A percentile compares a stretch with the other conserved stretches of the same genome.
phyloP scores from a whole-genome alignment of 2,888 invertebrate species.

The Litoditis marina region DNA sequence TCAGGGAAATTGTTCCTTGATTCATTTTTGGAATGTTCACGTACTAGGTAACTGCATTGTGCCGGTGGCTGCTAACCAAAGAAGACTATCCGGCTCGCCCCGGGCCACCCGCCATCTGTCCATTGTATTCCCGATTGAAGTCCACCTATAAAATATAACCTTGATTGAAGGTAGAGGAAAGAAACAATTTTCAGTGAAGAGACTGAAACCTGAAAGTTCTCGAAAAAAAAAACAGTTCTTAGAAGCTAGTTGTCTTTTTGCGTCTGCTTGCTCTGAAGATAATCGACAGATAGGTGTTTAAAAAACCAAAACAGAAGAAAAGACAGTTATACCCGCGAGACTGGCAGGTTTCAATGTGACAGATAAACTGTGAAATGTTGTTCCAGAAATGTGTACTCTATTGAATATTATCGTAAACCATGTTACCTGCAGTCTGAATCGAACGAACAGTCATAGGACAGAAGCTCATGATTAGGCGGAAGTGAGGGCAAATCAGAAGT shows the following conservation, averaged over 20 bases:
- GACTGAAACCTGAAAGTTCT: no score
- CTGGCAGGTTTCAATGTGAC: no score
- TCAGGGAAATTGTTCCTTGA: no score
- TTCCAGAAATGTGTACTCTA: neutral
- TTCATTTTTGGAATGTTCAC: no score
- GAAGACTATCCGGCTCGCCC: constrained; percentile 57
- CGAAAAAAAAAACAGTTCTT: no score
- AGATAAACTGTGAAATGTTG: neutral
- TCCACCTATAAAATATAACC: constrained; percentile 23
- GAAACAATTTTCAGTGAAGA: no score
- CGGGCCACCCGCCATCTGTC: constrained; percentile 52
- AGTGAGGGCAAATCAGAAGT: constrained; percentile 52
- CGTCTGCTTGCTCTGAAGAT: no score
- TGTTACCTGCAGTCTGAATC: constrained; percentile 51
- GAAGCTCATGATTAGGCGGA: constrained; percentile 28
- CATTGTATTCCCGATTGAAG: constrained; percentile 24
- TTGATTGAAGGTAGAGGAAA: neutral
- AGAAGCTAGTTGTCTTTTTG: no score
- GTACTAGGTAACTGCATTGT: constrained; percentile 56
- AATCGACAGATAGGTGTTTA: no score
- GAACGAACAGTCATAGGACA: constrained; percentile 56
- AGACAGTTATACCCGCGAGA: no score
- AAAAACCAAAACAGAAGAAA: constrained; percentile 1
- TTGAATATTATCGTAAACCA: constrained; percentile 31
- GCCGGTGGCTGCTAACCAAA: constrained; percentile 60